Conservation (phyloP, 2,797 vertebrate species). For the Anas acuta region DNA sequence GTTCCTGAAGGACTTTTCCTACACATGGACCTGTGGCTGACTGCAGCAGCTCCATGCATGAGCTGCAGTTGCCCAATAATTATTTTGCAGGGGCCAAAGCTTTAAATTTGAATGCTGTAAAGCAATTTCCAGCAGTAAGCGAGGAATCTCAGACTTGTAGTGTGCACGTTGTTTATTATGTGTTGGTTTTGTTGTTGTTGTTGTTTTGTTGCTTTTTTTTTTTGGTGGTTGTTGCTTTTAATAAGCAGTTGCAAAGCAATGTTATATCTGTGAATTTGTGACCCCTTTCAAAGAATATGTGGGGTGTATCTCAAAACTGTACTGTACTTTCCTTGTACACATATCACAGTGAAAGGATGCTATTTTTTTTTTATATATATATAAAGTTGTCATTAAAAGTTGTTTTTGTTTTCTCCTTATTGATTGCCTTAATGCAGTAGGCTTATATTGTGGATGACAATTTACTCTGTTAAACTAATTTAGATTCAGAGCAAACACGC, state of each 20-base stretch:
- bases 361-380: neutral
- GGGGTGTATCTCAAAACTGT: neutral
- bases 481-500: neutral
- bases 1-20: neutral
- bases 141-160: neutral
- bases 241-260: neutral
- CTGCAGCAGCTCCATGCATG: rapidly evolving
- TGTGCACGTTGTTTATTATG: neutral
- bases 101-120: conserved; percentile 23
- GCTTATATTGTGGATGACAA: neutral
- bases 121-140: neutral
- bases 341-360: neutral
- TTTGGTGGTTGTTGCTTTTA: neutral
- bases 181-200: conserved; percentile 21
- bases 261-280: conserved; percentile 11
- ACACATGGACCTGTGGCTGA: neutral
- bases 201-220: neutral
- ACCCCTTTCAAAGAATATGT: neutral
- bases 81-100: neutral
- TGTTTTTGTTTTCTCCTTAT: neutral
- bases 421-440: neutral
- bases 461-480: neutral
- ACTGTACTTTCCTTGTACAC: neutral
- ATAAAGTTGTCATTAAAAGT: conserved; percentile 15
- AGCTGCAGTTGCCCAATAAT: neutral